A percentile compares a stretch with the other conserved stretches of the same genome.
Conservation (phyloP, 1,140 invertebrate species). For the Sesamia nonagrioides region DNA sequence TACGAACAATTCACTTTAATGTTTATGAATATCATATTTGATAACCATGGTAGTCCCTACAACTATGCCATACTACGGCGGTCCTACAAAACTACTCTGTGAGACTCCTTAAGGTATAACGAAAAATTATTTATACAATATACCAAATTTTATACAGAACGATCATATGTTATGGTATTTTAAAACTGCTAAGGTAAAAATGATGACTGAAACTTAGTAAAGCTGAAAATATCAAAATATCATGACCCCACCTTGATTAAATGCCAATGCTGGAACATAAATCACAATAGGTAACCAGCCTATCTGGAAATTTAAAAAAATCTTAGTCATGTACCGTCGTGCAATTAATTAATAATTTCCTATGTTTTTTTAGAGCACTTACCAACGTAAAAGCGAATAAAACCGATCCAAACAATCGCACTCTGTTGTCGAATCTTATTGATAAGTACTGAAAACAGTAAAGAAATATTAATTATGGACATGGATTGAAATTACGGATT, state of each 20-base stretch:
- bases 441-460: conserved; percentile 92
- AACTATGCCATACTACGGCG: not conserved
- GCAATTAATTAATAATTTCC: not conserved
- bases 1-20: no score
- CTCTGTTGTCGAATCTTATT: conserved; percentile 91
- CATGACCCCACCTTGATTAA: conserved; percentile 90
- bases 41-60: not conserved
- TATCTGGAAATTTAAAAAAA: conserved; percentile 87
- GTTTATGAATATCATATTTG: no score
- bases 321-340: conserved; percentile 70
- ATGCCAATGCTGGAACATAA: conserved; percentile 92
- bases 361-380: conserved; percentile 80
- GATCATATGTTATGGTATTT: no score
- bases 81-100: not conserved
- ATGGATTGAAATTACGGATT: no score
- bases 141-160: no score
- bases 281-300: conserved; percentile 92
- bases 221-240: not conserved
- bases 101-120: not conserved
- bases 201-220: no score
- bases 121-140: no score
- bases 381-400: conserved; percentile 92
- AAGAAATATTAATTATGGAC: conserved; percentile 29
- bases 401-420: conserved; percentile 91
- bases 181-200: no score